phyloP scores from a whole-genome alignment of 92 coral and sea anemone species.

The Palythoa heliodiscus region DNA sequence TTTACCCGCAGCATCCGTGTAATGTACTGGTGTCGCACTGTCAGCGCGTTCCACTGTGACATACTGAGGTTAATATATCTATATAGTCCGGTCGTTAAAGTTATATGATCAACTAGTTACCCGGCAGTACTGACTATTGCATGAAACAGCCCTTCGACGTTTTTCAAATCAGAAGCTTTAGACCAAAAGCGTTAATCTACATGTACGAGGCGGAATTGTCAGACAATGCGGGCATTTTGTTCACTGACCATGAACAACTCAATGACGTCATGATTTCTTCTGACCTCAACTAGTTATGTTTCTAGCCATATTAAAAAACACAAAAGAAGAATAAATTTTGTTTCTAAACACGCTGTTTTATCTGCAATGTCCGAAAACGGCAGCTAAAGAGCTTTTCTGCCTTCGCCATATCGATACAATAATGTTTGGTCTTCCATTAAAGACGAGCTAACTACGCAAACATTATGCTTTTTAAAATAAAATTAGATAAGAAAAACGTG shows the following conservation, averaged over 20 bases:
- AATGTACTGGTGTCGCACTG: constrained; percentile 1
- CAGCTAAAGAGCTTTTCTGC: background rate
- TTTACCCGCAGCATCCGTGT: constrained; percentile 26
- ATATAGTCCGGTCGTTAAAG: background rate
- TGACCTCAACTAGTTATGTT: background rate
- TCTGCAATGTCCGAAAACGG: background rate
- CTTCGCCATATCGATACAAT: background rate
- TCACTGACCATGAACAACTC: background rate
- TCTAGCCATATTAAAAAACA: no score
- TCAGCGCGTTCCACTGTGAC: constrained; percentile 11
- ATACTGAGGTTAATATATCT: background rate
- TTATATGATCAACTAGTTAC: background rate
- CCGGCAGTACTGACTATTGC: background rate
- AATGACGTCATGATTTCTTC: background rate
- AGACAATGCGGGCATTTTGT: constrained; percentile 23
- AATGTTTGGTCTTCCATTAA: background rate
- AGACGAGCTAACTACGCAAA: background rate
- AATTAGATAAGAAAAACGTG: background rate
- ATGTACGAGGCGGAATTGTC: background rate
- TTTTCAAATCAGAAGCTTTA: background rate
- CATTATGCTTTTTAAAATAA: background rate
- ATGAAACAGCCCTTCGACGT: background rate
- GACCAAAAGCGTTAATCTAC: background rate
- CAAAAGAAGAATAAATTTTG: no score
- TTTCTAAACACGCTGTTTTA: background rate